phyloP scores from a whole-genome alignment of 2,888 invertebrate genomes.

The Allygus modestus region DNA sequence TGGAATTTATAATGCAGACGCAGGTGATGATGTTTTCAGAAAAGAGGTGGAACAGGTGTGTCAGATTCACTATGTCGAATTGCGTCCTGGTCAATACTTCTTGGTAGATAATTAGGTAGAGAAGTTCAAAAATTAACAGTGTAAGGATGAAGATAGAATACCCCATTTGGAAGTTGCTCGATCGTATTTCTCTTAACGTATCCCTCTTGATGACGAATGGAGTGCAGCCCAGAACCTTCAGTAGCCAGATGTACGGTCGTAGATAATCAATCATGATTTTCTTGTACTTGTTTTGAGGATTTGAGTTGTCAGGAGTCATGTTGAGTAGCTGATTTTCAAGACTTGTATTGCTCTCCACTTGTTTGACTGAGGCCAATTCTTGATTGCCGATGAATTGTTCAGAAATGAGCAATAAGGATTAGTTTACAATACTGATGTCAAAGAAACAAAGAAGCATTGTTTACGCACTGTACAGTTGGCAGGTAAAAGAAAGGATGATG shows the following conservation, averaged over 20 bases:
- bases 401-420: not conserved
- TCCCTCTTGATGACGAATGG: not conserved
- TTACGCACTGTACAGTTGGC: not conserved
- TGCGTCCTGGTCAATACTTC: not conserved
- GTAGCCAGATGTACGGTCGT: not conserved
- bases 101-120: slow-evolving; percentile 5
- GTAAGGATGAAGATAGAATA: not conserved
- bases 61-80: slow-evolving; percentile 27
- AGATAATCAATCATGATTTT: not conserved
- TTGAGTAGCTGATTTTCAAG: not conserved
- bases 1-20: not conserved
- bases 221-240: not conserved
- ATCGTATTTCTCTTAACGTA: not conserved
- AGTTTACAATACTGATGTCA: not conserved
- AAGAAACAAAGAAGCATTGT: not conserved
- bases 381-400: not conserved
- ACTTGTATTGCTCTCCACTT: too few relatives aligned
- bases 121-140: not conserved
- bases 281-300: not conserved
- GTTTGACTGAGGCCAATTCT: not conserved
- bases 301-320: not conserved
- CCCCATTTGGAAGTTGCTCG: not conserved
- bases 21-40: slow-evolving; percentile 28
- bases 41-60: slow-evolving; percentile 35
- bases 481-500: not conserved